A percentile compares a stretch with the other conserved stretches of the same genome.
Conservation (phyloP, 2,797 vertebrate species). For the Halcyon chelicuti region DNA sequence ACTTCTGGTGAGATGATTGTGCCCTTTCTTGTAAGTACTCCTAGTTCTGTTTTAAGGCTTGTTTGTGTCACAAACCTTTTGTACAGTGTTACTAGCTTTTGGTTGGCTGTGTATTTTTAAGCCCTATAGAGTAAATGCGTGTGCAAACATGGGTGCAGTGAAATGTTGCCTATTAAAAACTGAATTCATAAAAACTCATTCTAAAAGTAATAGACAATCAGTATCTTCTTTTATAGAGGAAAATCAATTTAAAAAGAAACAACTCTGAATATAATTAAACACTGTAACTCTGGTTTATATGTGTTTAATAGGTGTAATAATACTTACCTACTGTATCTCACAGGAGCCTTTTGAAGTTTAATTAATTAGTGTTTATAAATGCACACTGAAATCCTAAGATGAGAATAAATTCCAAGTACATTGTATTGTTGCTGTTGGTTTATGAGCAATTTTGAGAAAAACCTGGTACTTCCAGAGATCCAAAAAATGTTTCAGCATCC, state of each 20-base stretch:
- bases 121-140: background rate
- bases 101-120: background rate
- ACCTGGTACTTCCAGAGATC: background rate
- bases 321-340: conserved; percentile 57
- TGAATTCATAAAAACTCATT: conserved; percentile 45
- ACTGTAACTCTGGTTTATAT: conserved; percentile 56
- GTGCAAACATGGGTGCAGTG: background rate
- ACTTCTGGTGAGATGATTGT: background rate
- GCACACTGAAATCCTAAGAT: background rate
- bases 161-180: conserved; percentile 53
- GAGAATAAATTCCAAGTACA: background rate
- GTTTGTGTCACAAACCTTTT: background rate
- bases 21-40: background rate
- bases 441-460: conserved; percentile 20
- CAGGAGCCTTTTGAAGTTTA: conserved; percentile 42
- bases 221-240: conserved; percentile 47
- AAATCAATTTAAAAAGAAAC: conserved; percentile 56
- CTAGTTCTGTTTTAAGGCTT: background rate
- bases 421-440: conserved; percentile 23
- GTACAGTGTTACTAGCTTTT: background rate
- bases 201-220: conserved; percentile 51
- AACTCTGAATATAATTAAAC: conserved; percentile 58
- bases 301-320: conserved; percentile 64
- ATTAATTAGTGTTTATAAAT: conserved; percentile 65
- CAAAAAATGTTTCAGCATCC: background rate